Base-by-base conservation (phyloP, 1,140 invertebrate species). In the Lepidotrigona ventralis region DNA sequence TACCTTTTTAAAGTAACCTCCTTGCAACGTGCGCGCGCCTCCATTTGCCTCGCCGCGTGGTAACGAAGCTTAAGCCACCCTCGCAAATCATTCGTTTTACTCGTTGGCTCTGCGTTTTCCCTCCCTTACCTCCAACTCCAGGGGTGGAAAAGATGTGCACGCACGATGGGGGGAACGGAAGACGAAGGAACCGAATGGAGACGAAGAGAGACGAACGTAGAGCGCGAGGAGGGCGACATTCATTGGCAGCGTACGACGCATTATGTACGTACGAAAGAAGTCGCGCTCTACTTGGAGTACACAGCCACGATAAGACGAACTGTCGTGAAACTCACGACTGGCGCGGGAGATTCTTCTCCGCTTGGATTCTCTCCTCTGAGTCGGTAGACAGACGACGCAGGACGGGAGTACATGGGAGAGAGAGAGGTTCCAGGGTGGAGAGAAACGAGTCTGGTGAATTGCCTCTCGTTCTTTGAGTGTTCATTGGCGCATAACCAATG, bases 51-150 rank as follows among this genome's bases (percentile, higher is more conserved):
- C 83, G 1, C 79, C 71, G 86, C 75, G 77, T 58, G 80, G 85
- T 89, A 89, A 89, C 88, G 88, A 89, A 86, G 88, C 88, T 89
- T 89, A 89, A 89, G 85, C 81, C 82, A 88, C 87, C 88, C 87
- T 88, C 88, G 80, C 88, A 89, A 89, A 89, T 89, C 88, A 89
- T 89, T 89, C 88, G 88, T 88, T 89, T 89, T 88, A 86, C 79
- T 85, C 85, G 85, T 29, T 19, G 84, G 66, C 86, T 29, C 85
- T 78, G 75, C 69, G 80, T 74, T 81, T 72, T 9, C 39, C 6
- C 6, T 5, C 39, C 39, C 39, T 8, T 0, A 0, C 8, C 66
- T 3, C 15, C 63, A 5, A 2, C 63, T 15, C 8, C 39, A 46
- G 39, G 39, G 39, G 39, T 46, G 39, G 39, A 46, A 46, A 46